Evolutionary conservation across 2,797 vertebrate genomes (phyloP).

Genomic region (Chelidonichthys spinosus): DNA sequence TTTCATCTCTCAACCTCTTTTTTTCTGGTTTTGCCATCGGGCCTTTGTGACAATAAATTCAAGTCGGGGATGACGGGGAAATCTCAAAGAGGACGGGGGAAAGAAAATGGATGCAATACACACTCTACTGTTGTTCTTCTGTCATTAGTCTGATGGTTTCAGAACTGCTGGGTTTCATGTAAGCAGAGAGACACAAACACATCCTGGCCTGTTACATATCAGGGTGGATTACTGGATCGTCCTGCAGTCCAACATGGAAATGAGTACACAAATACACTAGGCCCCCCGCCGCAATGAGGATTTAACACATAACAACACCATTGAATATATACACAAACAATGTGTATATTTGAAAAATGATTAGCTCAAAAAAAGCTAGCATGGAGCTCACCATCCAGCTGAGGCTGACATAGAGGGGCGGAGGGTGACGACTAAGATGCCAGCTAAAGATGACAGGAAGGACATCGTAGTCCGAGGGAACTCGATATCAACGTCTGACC

Average conservation of each 20-base stretch:
- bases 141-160: not conserved
- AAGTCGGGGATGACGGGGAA: slow-evolving; percentile 2
- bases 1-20: not conserved
- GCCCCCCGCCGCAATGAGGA: too few species aligned
- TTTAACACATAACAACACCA: not conserved
- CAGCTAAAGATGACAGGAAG: not conserved
- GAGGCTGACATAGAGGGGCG: not conserved
- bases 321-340: not conserved
- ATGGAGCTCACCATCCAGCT: not conserved
- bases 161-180: not conserved
- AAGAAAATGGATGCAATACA: not conserved
- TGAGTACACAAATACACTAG: not conserved
- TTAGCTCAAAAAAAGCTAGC: not conserved
- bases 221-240: not conserved
- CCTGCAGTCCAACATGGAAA: not conserved
- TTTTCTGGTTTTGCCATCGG: not conserved
- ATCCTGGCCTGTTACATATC: not conserved
- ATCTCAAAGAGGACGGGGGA: not conserved
- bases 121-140: not conserved
- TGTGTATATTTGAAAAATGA: not conserved
- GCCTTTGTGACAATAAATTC: not conserved
- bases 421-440: not conserved
- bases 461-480: not conserved
- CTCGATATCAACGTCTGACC: too few species aligned
- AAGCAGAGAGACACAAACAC: not conserved